These are phyloP conservation scores for Archips crataeganus DNA, from an alignment of 2,888 invertebrate species.

Conservation along the genomic window DNA sequence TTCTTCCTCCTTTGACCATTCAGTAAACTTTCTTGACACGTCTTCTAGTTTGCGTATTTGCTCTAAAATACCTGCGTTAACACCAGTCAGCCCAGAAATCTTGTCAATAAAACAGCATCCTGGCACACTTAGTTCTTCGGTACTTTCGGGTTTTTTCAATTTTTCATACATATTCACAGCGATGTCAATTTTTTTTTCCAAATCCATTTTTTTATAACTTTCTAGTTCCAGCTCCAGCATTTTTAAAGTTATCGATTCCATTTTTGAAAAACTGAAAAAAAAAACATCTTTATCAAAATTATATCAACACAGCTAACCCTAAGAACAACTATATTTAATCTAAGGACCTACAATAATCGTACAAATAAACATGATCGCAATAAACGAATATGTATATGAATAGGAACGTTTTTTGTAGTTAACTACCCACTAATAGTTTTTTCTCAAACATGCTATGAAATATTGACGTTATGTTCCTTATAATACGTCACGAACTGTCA, in stretches of 20 bases:
- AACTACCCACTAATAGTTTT: too few species aligned
- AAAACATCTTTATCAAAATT: background rate
- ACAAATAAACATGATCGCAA: too few species aligned
- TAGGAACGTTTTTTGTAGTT: too few species aligned
- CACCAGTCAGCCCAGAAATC: slow-evolving; percentile 7
- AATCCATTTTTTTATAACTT: slow-evolving; percentile 7
- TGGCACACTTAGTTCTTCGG: background rate
- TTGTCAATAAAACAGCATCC: background rate
- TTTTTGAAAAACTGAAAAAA: slow-evolving; percentile 23
- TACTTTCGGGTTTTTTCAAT: background rate
- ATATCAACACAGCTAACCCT: too few species aligned
- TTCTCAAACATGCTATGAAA: too few species aligned
- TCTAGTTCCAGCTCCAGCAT: slow-evolving; percentile 7
- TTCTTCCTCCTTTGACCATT: slow-evolving; percentile 5
- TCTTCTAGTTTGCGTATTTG: background rate
- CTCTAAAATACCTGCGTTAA: background rate
- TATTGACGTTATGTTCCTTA: too few species aligned
- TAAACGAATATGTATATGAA: too few species aligned
- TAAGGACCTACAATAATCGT: too few species aligned
- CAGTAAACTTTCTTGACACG: background rate
- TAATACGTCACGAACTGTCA: too few species aligned
- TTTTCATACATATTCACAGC: slow-evolving; percentile 4
- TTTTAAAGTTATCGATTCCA: slow-evolving; percentile 16
- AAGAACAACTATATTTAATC: too few species aligned
- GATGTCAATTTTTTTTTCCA: slow-evolving; percentile 22